Conservation (phyloP, 92 coral and sea anemone genomes). For the Galaxea fascicularis region DNA sequence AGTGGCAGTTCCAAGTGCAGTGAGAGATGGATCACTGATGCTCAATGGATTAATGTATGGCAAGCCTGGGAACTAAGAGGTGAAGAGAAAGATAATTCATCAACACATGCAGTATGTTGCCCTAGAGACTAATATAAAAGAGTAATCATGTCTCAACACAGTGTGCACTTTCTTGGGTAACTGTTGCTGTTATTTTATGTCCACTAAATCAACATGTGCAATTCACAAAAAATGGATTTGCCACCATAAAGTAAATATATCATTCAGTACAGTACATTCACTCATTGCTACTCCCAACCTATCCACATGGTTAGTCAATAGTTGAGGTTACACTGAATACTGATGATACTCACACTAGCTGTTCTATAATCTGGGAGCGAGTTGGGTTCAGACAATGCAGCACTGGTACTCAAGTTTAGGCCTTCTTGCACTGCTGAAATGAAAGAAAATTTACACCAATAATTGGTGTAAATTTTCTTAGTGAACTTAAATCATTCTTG, state of each 20-base stretch:
- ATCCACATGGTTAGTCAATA: slow-evolving; percentile 5
- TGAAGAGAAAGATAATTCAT: not conserved
- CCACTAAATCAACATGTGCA: too few species aligned
- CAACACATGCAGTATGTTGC: not conserved
- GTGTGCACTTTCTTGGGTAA: too few species aligned
- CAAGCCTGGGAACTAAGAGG: slow-evolving; percentile 75
- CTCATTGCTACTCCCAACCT: not conserved
- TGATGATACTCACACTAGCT: slow-evolving; percentile 73
- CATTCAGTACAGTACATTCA: too few species aligned
- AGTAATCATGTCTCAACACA: too few species aligned
- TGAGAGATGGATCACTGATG: slow-evolving; percentile 81
- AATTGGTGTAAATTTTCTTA: not conserved
- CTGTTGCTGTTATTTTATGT: too few species aligned
- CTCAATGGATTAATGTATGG: slow-evolving; percentile 88
- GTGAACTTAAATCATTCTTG: too few species aligned
- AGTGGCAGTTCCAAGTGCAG: slow-evolving; percentile 77
- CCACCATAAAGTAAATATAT: too few species aligned
- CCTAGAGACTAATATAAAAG: not conserved
- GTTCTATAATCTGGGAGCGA: slow-evolving; percentile 86
- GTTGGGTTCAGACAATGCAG: slow-evolving; percentile 77
- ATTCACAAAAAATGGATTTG: too few species aligned
- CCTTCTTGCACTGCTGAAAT: slow-evolving; percentile 89
- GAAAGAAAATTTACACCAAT: not conserved
- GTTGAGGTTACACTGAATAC: not conserved
- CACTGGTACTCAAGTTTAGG: slow-evolving; percentile 68